phyloP scores from a whole-genome alignment of 2,113 vertebrate species.

The Otus sunia region DNA sequence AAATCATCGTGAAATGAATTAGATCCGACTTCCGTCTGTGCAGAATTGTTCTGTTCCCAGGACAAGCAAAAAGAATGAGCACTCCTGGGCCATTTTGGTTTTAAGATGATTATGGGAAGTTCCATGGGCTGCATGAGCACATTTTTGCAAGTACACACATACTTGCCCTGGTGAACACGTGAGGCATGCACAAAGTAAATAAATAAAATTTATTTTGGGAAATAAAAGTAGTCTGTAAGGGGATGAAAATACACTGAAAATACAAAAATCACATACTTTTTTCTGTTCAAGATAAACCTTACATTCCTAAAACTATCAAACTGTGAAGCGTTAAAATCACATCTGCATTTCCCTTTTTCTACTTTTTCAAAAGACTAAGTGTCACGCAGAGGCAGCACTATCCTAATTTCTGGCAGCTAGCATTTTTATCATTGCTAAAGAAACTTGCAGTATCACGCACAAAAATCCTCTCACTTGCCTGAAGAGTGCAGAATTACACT shows the following conservation, averaged over 20 bases:
- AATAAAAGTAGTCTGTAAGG: neutral
- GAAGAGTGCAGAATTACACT: slow-evolving; percentile 27
- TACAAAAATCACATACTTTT: neutral
- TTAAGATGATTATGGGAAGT: neutral
- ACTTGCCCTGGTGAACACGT: neutral
- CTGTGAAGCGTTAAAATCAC: neutral
- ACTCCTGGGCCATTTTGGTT: neutral
- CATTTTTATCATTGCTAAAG: neutral
- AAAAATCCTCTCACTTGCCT: neutral
- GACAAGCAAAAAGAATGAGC: neutral
- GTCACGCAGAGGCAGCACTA: neutral
- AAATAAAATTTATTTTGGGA: no score
- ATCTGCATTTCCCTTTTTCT: neutral
- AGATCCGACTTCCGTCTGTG: neutral
- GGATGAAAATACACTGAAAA: neutral
- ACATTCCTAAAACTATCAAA: neutral
- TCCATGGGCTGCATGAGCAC: neutral
- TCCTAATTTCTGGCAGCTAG: neutral
- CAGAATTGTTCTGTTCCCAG: neutral
- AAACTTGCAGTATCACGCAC: neutral
- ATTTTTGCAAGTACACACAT: neutral
- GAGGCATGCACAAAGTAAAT: neutral
- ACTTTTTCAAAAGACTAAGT: neutral
- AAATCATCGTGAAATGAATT: neutral
- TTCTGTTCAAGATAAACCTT: neutral